phyloP scores from a whole-genome alignment of 2,797 vertebrate species.

The Oreonectes daqikongensis region DNA sequence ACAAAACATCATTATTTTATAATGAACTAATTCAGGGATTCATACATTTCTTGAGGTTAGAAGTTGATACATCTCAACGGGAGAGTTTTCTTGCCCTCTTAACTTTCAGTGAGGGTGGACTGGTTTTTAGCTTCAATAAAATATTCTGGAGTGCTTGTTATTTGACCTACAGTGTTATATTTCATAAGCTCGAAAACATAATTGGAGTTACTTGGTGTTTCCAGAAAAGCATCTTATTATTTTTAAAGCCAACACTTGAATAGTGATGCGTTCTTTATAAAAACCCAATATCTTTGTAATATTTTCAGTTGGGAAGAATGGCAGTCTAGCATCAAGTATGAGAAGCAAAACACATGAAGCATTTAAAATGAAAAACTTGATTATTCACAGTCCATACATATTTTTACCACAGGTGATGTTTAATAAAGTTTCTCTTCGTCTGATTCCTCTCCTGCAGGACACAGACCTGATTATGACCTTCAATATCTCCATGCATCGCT shows the following conservation, averaged over 20 bases:
- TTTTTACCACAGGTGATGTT: background rate
- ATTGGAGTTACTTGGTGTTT: slow-evolving; percentile 31
- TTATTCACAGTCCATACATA: background rate
- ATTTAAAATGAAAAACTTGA: background rate
- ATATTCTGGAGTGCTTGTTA: slow-evolving; percentile 44
- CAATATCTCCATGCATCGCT: slow-evolving; percentile 99
- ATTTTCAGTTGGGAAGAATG: background rate
- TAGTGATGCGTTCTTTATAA: background rate
- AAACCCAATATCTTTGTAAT: background rate
- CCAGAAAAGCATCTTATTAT: background rate
- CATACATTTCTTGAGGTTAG: background rate
- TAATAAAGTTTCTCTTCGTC: slow-evolving; percentile 21
- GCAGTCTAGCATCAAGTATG: background rate
- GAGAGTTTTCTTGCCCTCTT: slow-evolving; percentile 3
- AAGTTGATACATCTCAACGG: background rate
- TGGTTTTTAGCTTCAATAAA: slow-evolving; percentile 55
- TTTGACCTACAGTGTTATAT: slow-evolving; percentile 54
- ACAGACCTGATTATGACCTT: slow-evolving; percentile 98
- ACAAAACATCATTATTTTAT: slow-evolving; percentile 8
- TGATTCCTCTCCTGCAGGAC: slow-evolving; percentile 79
- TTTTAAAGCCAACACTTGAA: background rate
- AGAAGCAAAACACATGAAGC: background rate
- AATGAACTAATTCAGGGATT: background rate
- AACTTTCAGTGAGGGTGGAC: background rate
- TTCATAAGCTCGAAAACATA: slow-evolving; percentile 38